These are phyloP conservation scores for Austrolebias charrua DNA, from an alignment of 2,797 vertebrate genomes.

Conservation along the genomic window DNA sequence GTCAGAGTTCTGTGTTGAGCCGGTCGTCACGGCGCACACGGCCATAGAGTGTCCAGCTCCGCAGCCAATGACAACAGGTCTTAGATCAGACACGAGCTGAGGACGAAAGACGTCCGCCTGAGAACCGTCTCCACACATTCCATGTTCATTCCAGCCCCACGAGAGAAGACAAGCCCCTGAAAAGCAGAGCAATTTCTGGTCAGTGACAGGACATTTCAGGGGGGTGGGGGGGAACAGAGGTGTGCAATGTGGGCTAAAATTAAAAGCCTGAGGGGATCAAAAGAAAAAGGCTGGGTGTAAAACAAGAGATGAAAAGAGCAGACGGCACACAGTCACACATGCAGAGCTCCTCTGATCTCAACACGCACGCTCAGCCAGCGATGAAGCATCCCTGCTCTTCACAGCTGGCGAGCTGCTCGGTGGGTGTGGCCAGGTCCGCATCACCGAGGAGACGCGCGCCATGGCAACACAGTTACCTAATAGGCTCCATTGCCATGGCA, in stretches of 20 bases:
- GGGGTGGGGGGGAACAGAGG: neutral
- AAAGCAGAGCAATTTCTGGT: conserved; percentile 56
- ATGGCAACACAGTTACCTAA: conserved; percentile 86
- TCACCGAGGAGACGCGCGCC: conserved; percentile 79
- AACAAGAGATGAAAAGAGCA: neutral
- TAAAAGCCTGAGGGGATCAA: conserved; percentile 29
- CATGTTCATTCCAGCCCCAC: conserved; percentile 98
- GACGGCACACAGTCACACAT: conserved; percentile 19
- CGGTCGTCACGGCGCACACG: conserved; percentile 66
- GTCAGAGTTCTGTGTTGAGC: conserved; percentile 21
- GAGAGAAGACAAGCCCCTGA: conserved; percentile 84
- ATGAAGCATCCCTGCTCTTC: conserved; percentile 59
- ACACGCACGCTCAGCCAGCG: conserved; percentile 41
- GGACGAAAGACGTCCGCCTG: conserved; percentile 78
- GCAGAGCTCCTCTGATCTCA: conserved; percentile 29
- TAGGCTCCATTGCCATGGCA: conserved; percentile 76
- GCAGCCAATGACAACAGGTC: conserved; percentile 84
- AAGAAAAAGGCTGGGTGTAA: conserved; percentile 2
- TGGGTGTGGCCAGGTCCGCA: conserved; percentile 81
- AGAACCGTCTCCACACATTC: conserved; percentile 91
- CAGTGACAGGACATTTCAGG: conserved; percentile 41
- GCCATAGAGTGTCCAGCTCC: conserved; percentile 93
- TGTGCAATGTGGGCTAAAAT: conserved; percentile 36
- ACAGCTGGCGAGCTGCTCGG: conserved; percentile 74
- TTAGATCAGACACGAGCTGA: conserved; percentile 70